Percentiles rank a stretch among this genome's conserved stretches.
These are phyloP conservation scores for Lochmaea crataegi DNA, from an alignment of 2,888 invertebrate species.

Conservation along the genomic window DNA sequence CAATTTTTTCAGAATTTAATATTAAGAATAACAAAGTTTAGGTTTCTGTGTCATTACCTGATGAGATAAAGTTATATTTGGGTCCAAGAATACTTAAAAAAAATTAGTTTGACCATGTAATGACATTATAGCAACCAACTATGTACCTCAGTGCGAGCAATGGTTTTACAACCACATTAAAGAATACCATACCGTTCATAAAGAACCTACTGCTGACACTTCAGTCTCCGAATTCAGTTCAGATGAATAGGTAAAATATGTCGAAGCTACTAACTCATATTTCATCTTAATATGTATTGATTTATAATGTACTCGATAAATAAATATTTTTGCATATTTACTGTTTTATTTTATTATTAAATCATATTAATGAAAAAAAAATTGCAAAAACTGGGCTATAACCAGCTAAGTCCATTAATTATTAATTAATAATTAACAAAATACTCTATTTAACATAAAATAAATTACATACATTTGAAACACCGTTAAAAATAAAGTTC, in stretches of 20 bases:
- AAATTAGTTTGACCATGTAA: not conserved
- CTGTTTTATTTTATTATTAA: not conserved
- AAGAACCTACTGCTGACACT: not conserved
- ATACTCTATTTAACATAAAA: too few relatives aligned
- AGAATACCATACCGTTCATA: not conserved
- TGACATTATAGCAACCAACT: not conserved
- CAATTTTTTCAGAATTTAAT: too few relatives aligned
- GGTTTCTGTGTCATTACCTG: not conserved
- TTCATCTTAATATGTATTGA: not conserved
- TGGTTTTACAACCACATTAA: not conserved
- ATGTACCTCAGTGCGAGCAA: not conserved
- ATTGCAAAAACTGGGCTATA: not conserved
- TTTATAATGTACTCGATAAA: not conserved
- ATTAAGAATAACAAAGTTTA: too few relatives aligned
- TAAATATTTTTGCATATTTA: not conserved
- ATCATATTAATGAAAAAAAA: too few relatives aligned
- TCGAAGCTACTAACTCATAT: not conserved
- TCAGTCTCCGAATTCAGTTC: slow-evolving; percentile 1
- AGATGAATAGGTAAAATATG: not conserved
- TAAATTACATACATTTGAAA: too few relatives aligned
- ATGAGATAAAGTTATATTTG: not conserved
- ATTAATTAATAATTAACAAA: too few relatives aligned
- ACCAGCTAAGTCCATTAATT: slow-evolving; percentile 3
- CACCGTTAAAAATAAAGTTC: too few relatives aligned
- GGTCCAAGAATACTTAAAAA: not conserved